Evolutionary conservation across 2,888 invertebrate genomes (phyloP).

Genomic region (Agrilus biguttatus): DNA sequence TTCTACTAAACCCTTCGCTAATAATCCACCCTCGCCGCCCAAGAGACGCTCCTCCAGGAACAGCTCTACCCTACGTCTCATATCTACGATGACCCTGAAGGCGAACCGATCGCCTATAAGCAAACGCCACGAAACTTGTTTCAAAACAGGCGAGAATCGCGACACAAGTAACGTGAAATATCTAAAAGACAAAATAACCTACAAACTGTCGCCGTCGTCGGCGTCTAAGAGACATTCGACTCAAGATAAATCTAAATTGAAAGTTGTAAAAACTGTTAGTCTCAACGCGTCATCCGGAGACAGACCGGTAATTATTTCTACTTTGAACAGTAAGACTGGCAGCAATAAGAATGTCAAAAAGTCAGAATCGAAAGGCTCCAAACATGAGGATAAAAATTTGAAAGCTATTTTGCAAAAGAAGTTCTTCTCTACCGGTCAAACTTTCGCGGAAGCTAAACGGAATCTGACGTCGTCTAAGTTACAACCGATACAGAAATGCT

Average conservation of each 20-base stretch:
- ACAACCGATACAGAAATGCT: constrained; percentile 11
- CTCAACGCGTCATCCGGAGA: background rate
- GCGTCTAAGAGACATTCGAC: constrained; percentile 8
- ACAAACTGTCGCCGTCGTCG: constrained; percentile 37
- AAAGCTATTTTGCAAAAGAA: too few species aligned
- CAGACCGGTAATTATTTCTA: background rate
- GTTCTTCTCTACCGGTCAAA: too few species aligned
- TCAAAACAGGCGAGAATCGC: constrained; percentile 31
- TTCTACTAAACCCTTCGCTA: constrained; percentile 16
- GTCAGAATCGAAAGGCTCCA: constrained; percentile 34
- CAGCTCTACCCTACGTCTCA: constrained; percentile 51
- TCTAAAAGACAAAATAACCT: constrained; percentile 45
- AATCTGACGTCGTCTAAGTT: constrained; percentile 25
- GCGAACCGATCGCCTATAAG: constrained; percentile 20
- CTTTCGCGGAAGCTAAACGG: too few species aligned
- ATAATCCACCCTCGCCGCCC: constrained; percentile 54
- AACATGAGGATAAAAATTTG: background rate
- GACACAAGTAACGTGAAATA: constrained; percentile 34
- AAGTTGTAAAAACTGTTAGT: constrained; percentile 22
- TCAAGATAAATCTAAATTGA: constrained; percentile 18
- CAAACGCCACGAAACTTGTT: constrained; percentile 37
- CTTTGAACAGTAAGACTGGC: constrained; percentile 8
- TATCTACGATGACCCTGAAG: constrained; percentile 37
- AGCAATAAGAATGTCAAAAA: constrained; percentile 18
- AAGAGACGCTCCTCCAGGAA: constrained; percentile 61